Evolutionary conservation across 2,888 invertebrate species (phyloP).

Genomic region (Nephrotoma appendiculata): DNA sequence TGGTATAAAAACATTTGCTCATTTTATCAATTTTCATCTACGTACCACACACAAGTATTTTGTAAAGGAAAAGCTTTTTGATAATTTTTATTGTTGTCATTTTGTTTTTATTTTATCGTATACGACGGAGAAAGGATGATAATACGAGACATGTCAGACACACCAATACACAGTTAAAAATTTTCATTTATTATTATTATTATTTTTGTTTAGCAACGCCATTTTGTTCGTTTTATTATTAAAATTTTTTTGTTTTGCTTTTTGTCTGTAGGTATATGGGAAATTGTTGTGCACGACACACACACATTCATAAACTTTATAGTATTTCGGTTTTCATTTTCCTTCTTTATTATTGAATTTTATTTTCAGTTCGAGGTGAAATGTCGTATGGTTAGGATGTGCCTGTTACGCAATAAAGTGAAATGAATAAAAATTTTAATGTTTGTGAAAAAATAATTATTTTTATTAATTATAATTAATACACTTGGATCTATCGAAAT

Average conservation of each 20-base stretch:
- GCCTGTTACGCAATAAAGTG: neutral
- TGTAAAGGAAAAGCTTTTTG: neutral
- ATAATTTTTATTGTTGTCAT: neutral
- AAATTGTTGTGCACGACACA: neutral
- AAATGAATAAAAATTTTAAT: neutral
- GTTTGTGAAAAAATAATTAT: neutral
- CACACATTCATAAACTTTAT: neutral
- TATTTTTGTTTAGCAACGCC: neutral
- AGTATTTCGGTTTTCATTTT: neutral
- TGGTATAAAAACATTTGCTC: neutral
- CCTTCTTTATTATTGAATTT: neutral
- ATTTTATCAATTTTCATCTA: neutral
- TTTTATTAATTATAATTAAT: neutral
- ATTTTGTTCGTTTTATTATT: neutral
- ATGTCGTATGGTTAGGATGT: constrained; percentile 7
- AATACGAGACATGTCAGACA: neutral
- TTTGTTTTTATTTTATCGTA: neutral
- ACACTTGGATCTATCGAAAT: neutral
- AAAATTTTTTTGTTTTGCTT: neutral
- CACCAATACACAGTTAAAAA: neutral
- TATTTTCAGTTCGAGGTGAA: constrained; percentile 8
- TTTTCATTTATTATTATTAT: neutral
- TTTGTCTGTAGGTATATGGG: neutral
- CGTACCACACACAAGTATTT: neutral
- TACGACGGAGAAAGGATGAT: neutral